A percentile compares a stretch with the other conserved stretches of the same genome.
phyloP scores from a whole-genome alignment of 2,888 invertebrate genomes.

The Mythimna lalbum region DNA sequence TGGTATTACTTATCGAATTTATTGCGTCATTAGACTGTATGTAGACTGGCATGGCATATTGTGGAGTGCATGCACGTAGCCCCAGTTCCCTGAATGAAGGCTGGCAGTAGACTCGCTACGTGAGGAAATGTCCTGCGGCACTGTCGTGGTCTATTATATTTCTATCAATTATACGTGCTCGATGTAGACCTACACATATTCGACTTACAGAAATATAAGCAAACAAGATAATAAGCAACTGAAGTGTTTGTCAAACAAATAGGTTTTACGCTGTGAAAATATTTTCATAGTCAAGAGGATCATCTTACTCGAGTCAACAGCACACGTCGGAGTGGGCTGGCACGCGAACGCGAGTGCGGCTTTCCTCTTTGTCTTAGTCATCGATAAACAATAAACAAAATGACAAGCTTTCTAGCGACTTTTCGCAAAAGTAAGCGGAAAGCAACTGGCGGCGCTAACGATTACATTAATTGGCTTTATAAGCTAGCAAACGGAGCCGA shows the following conservation, averaged over 20 bases:
- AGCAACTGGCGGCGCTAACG: constrained; percentile 71
- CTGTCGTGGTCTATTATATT: constrained; percentile 60
- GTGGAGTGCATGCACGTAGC: constrained; percentile 80
- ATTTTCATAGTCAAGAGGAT: constrained; percentile 55
- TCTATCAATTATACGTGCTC: constrained; percentile 69
- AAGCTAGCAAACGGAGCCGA: constrained; percentile 68
- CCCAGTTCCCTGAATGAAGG: constrained; percentile 76
- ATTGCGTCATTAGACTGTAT: constrained; percentile 62
- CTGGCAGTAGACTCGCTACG: constrained; percentile 75
- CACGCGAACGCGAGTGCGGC: constrained; percentile 38
- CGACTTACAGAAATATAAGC: constrained; percentile 39
- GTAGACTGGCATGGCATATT: constrained; percentile 69
- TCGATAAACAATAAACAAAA: constrained; percentile 72
- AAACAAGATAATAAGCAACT: constrained; percentile 32
- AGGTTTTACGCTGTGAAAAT: constrained; percentile 32
- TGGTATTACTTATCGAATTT: constrained; percentile 64
- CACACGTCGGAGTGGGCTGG: constrained; percentile 29
- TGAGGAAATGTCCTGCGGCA: constrained; percentile 77
- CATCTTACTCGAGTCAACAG: constrained; percentile 41
- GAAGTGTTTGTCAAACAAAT: constrained; percentile 44
- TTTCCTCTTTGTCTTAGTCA: constrained; percentile 56
- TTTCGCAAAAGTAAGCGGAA: constrained; percentile 69
- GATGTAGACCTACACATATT: constrained; percentile 50
- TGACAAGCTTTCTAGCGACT: constrained; percentile 66
- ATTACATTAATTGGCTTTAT: constrained; percentile 82